Base-by-base conservation (phyloP, 2,888 invertebrate genomes). In the Cyrtodaria siliqua region DNA sequence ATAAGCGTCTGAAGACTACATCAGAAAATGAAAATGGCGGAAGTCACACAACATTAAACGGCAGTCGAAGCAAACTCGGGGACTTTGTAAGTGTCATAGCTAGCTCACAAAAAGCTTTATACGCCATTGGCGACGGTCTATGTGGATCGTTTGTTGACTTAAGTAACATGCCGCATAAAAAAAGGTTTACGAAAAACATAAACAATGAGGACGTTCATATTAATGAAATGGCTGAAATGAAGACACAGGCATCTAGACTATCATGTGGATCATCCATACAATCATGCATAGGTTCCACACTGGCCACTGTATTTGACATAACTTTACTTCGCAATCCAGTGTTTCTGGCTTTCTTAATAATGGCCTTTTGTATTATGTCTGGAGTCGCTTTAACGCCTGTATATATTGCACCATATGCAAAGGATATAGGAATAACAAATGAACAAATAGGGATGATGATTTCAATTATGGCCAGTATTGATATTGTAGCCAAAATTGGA, bases 391-490 rank as follows among this genome's bases (percentile, higher is more conserved):
- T 74, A 1, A 44, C 57, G 12, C 42, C 67, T 3, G 26, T 81
- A 0, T 81, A 64, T 33, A 27, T 83, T 8, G 81, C 85, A 0
- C 67, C 80, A 8, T 57, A 79, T 49, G 81, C 77, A 3, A 67
- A 71, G 44, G 77, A 79, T n/a, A 60, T 70, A n/a, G 71, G 66
- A 12, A 56, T 83, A n/a, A 44, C 52, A 0, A 68, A 67, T 24
- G 67, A 69, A 14, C 8, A 63, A 4, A 61, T 71, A 6, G 64
- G 77, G 9, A 18, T 78, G 2, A 24, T 80, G 0, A 18, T 83
- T 8, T 79, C 82, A 14, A 38, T 79, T 27, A 56, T 64, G n/a
- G 77, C 76, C 14, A 53, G 50, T 3, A 33, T 68, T 16, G 83
- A 82, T 18, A 18, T 80, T 8, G 12, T 80, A 18, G 26, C 73